A percentile compares a stretch with the other conserved stretches of the same genome.
Conservation (phyloP, 2,113 vertebrate species). For the Pongo pygmaeus region DNA sequence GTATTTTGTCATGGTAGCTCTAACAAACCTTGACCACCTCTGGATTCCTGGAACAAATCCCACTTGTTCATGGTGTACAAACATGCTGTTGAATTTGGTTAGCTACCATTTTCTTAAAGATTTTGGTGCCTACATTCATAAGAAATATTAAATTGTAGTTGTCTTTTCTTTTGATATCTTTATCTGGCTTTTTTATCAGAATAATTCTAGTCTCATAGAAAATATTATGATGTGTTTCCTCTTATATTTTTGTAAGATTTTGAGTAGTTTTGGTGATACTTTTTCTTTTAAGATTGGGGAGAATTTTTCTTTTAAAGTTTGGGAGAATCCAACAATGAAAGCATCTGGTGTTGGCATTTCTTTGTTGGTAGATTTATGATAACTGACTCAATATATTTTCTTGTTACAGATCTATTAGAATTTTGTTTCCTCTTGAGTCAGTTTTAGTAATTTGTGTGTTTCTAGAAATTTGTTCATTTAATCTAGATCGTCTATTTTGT, state of each 20-base stretch:
- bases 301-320: neutral
- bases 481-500: neutral
- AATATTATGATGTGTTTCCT: neutral
- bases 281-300: neutral
- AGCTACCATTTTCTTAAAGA: neutral
- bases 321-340: neutral
- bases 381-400: neutral
- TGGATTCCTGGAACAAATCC: neutral
- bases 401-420: neutral
- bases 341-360: neutral
- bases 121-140: neutral
- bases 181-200: neutral
- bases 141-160: neutral
- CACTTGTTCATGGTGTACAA: neutral
- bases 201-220: neutral
- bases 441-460: neutral
- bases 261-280: neutral
- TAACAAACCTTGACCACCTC: neutral
- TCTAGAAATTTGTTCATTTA: neutral
- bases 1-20: neutral
- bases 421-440: neutral
- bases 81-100: neutral
- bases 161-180: neutral
- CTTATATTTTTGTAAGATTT: neutral
- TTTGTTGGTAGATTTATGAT: neutral